Evolutionary conservation across 2,113 vertebrate species (phyloP).

Genomic region (Vanacampus margaritifer): DNA sequence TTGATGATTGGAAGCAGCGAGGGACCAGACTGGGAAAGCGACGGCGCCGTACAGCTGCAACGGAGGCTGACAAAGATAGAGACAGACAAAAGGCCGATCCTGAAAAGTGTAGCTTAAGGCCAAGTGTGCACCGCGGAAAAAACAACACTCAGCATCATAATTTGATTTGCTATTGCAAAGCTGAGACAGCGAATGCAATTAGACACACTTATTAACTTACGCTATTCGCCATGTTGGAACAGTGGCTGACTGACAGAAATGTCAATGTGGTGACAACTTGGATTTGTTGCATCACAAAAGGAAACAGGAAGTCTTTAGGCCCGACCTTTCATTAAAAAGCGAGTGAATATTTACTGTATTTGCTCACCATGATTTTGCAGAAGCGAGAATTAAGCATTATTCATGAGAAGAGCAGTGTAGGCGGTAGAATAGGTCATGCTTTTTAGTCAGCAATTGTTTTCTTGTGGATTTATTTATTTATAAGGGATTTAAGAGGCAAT

Average conservation of each 20-base stretch:
- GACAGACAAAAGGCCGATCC: conserved; percentile 58
- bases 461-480: too few species aligned
- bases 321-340: not conserved
- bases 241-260: conserved; percentile 44
- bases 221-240: conserved; percentile 52
- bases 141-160: conserved; percentile 54
- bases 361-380: not conserved
- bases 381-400: too few species aligned
- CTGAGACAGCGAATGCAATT: conserved; percentile 62
- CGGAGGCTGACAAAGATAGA: conserved; percentile 39
- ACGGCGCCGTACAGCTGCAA: conserved; percentile 38
- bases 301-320: conserved; percentile 10
- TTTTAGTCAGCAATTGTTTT: too few species aligned
- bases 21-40: conserved; percentile 33
- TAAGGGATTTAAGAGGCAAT: too few species aligned
- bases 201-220: conserved; percentile 65
- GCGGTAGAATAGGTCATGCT: too few species aligned
- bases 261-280: conserved; percentile 42
- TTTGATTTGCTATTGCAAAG: conserved; percentile 62
- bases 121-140: conserved; percentile 43
- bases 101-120: conserved; percentile 59
- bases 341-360: not conserved
- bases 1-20: conserved; percentile 25
- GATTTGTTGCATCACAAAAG: conserved; percentile 46
- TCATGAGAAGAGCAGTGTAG: too few species aligned